These are phyloP conservation scores for Corythaeola cristata DNA, from an alignment of 2,113 vertebrate species.

Conservation along the genomic window DNA sequence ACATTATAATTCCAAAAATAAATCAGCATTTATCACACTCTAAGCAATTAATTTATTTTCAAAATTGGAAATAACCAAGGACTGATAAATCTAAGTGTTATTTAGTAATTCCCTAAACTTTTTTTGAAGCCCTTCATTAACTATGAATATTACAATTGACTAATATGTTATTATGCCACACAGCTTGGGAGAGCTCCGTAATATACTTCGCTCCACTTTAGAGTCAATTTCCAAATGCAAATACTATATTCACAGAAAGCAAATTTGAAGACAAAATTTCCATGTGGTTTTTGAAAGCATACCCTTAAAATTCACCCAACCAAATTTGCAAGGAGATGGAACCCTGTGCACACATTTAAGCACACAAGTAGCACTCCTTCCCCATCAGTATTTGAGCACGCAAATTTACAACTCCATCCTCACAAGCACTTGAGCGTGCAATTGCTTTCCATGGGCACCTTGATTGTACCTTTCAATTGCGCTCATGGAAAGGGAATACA, in stretches of 20 bases:
- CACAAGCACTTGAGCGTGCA: background rate
- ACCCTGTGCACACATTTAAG: background rate
- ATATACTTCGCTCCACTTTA: background rate
- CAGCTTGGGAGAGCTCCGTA: background rate
- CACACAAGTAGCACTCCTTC: background rate
- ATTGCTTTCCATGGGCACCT: background rate
- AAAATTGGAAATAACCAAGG: slow-evolving; percentile 17
- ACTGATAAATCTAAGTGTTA: background rate
- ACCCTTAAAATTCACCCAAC: background rate
- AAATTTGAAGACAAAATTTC: background rate
- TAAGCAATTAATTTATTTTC: slow-evolving; percentile 3
- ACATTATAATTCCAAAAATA: slow-evolving; percentile 61
- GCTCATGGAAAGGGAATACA: background rate
- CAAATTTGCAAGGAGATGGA: background rate
- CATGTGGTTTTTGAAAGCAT: background rate
- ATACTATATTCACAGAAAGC: background rate
- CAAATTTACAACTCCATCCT: background rate
- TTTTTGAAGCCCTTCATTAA: background rate
- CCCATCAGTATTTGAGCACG: background rate
- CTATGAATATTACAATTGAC: background rate
- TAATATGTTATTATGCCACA: background rate
- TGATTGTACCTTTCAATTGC: background rate
- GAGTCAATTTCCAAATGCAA: background rate
- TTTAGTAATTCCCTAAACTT: background rate
- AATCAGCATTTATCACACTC: slow-evolving; percentile 12